These are phyloP conservation scores for Ectemnius lituratus DNA, from an alignment of 2,888 invertebrate species.

Conservation along the genomic window DNA sequence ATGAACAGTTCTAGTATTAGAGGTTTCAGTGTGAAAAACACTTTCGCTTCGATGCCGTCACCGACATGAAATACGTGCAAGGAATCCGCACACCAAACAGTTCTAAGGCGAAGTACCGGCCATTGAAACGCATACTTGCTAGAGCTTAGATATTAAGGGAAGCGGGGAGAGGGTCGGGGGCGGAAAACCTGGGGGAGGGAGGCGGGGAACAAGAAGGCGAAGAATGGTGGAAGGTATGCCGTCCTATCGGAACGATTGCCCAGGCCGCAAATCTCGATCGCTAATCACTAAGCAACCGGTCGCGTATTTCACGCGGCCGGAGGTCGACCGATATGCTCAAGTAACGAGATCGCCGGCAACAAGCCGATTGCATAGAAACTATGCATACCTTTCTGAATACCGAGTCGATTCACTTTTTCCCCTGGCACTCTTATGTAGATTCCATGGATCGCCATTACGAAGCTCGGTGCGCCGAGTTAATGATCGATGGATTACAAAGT, in stretches of 20 bases:
- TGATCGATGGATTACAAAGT: too few relatives aligned
- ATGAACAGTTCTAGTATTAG: background rate
- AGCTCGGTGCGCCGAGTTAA: too few relatives aligned
- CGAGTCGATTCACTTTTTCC: too few relatives aligned
- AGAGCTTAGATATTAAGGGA: background rate
- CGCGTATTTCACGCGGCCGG: constrained; percentile 27
- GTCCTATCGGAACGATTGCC: constrained; percentile 31
- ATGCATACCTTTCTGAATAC: too few relatives aligned
- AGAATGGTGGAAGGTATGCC: constrained; percentile 41
- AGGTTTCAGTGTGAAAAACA: background rate
- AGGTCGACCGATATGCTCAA: constrained; percentile 48
- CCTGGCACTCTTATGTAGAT: background rate
- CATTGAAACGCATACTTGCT: constrained; percentile 19
- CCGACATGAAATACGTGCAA: too few relatives aligned
- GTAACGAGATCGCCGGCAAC: constrained; percentile 41
- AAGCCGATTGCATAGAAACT: constrained; percentile 38
- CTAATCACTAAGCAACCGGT: constrained; percentile 47
- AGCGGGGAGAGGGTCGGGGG: background rate
- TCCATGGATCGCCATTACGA: background rate
- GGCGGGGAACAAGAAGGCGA: constrained; percentile 38
- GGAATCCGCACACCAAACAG: too few relatives aligned
- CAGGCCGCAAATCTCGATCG: constrained; percentile 43
- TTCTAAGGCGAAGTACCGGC: background rate
- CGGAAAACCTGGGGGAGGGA: constrained; percentile 8
- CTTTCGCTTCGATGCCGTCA: too few relatives aligned